A percentile compares a stretch with the other conserved stretches of the same genome.
Conservation (phyloP, 2,888 invertebrate genomes). For the Pandemis cinnamomeana region DNA sequence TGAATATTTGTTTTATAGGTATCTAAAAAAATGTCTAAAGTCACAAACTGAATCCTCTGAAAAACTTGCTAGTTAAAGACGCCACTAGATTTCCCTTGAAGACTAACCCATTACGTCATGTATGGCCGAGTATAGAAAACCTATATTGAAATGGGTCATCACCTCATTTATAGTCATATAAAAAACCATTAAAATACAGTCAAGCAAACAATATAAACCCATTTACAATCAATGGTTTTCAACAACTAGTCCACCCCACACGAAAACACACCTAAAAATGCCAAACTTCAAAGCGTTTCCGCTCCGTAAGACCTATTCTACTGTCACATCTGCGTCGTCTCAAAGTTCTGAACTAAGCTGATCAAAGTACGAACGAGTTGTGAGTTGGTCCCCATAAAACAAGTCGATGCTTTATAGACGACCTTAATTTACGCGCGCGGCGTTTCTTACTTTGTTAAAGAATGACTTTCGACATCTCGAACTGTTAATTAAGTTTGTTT, state of each 20-base stretch:
- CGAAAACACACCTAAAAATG: conserved; percentile 33
- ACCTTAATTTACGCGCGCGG: conserved; percentile 47
- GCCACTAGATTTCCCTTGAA: too few species aligned
- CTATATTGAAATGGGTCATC: neutral
- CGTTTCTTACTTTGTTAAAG: conserved; percentile 42
- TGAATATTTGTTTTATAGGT: too few species aligned
- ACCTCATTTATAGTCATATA: too few species aligned
- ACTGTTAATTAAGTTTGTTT: conserved; percentile 30
- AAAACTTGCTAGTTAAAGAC: too few species aligned
- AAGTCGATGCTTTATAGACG: conserved; percentile 41
- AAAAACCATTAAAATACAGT: neutral
- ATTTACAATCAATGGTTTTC: neutral
- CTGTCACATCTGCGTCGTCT: conserved; percentile 61
- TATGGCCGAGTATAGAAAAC: too few species aligned
- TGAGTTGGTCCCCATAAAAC: conserved; percentile 50
- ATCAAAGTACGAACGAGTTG: conserved; percentile 62
- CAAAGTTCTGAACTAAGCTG: conserved; percentile 56
- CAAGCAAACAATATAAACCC: neutral
- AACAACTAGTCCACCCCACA: conserved; percentile 1
- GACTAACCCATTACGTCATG: too few species aligned
- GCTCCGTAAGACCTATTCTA: conserved; percentile 42
- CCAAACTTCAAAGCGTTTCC: conserved; percentile 50
- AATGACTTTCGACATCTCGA: conserved; percentile 41
- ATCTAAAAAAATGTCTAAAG: too few species aligned
- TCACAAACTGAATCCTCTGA: too few species aligned